Evolutionary conservation across 2,888 invertebrate genomes (phyloP), one percentile per base, ranked within the genome.

Genomic region (Tribolium freemani): DNA sequence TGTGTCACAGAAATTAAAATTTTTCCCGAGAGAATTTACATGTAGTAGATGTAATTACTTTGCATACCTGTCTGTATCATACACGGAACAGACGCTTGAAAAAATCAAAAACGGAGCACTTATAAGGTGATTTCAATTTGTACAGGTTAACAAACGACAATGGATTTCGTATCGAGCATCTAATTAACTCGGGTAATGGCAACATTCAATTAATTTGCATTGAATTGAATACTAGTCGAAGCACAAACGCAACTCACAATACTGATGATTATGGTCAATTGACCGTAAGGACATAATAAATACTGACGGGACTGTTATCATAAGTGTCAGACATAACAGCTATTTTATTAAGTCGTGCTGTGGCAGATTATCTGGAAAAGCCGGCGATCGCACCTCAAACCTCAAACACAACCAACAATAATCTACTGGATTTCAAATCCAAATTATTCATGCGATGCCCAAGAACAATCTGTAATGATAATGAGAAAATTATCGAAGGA

Each of bases 121-220:
- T 30, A 56, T 56, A 48, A 67, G 38, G 44, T 21, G 56, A 20
- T 69, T 45, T 45, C 54, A 69, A 69, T 61, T 61, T 61, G 81
- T 82, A 77, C 73, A 75, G 74, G 72, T 72, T 70, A 81, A 83
- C 83, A 82, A 80, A 83, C 80, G 82, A 81, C 82, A 83, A 82
- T 83, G 77, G 83, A 83, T 83, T 79, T 79, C 78, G 79, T 82
- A 83, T 84, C 82, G 77, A 77, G 78, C 81, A 82, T 83, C 82
- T 84, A 83, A 84, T 83, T 84, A 84, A 82, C 78, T 79, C 75
- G 79, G 75, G 80, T 80, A 81, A 79, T 80, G 77, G 79, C 76
- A 79, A 79, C 81, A 76, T 81, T 81, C 83, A 82, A 83, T 84
- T 83, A 83, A 84, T 84, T 84, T 84, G 83, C 83, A 84, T 84